Conservation (phyloP, 1,140 invertebrate genomes). For the Aphis gossypii region DNA sequence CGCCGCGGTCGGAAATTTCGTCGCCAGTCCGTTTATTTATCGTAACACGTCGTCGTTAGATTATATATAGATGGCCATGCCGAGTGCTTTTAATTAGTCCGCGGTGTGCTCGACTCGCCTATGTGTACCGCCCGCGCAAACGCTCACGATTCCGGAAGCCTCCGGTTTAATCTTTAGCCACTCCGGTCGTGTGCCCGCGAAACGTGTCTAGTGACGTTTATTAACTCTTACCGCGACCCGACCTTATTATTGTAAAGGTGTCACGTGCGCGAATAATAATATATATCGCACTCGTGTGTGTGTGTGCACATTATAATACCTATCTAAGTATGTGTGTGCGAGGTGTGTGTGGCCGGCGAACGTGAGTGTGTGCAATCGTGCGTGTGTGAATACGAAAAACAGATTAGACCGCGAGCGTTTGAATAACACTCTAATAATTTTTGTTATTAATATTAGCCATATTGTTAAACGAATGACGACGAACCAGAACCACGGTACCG, state of each 20-base stretch:
- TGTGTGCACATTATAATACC: neutral
- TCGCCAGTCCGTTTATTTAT: neutral
- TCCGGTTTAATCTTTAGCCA: neutral
- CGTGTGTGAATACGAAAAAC: neutral
- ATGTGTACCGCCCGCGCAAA: neutral
- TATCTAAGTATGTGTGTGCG: neutral
- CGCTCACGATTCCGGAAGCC: slow-evolving; percentile 27
- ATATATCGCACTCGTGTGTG: neutral
- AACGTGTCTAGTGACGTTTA: slow-evolving; percentile 42
- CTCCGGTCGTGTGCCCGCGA: slow-evolving; percentile 20
- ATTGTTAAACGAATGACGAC: too few species aligned
- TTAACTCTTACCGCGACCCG: slow-evolving; percentile 18
- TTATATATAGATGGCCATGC: neutral
- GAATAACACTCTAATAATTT: neutral
- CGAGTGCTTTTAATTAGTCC: slow-evolving; percentile 5
- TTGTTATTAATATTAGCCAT: too few species aligned
- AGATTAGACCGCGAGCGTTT: neutral
- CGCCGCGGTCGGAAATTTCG: neutral
- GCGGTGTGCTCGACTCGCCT: neutral
- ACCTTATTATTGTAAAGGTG: slow-evolving; percentile 38
- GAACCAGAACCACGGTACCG: too few species aligned
- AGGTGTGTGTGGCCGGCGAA: neutral
- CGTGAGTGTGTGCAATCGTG: neutral
- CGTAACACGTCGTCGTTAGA: neutral
- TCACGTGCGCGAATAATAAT: slow-evolving; percentile 37